These are phyloP conservation scores for Monarcha castaneiventris DNA, from an alignment of 2,113 vertebrate genomes.

Conservation along the genomic window DNA sequence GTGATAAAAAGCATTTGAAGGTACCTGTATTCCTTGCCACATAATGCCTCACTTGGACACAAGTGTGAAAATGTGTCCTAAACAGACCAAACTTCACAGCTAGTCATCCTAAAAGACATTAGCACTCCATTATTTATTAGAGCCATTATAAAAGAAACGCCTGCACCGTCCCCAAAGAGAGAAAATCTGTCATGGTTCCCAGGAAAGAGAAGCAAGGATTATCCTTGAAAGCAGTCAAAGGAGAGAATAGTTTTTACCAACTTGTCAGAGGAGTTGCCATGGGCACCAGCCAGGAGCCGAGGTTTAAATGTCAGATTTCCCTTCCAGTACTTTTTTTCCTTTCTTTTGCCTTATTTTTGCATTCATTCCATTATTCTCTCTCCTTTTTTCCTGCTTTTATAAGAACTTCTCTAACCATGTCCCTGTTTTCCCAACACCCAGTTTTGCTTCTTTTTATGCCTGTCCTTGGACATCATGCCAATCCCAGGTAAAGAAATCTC, in stretches of 20 bases:
- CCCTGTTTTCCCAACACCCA: not conserved
- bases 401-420: not conserved
- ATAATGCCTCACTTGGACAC: not conserved
- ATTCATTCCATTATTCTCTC: constrained; percentile 2
- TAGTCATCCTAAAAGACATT: constrained; percentile 48
- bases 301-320: constrained; percentile 73
- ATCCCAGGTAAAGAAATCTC: not conserved
- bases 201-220: constrained; percentile 73
- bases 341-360: constrained; percentile 33
- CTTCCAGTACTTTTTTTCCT: constrained; percentile 42
- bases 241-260: constrained; percentile 70
- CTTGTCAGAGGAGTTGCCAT: constrained; percentile 75
- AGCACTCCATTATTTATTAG: constrained; percentile 73
- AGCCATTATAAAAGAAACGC: constrained; percentile 67
- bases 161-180: constrained; percentile 45
- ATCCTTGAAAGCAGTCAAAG: constrained; percentile 74
- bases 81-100: constrained; percentile 63
- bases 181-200: constrained; percentile 72
- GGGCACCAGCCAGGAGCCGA: constrained; percentile 57
- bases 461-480: not conserved
- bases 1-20: not conserved
- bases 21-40: constrained; percentile 7
- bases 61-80: constrained; percentile 61
- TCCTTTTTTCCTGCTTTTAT: not conserved
- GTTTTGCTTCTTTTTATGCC: not conserved